phyloP scores from a whole-genome alignment of 1,140 invertebrate genomes.

The Pomacea maculata region DNA sequence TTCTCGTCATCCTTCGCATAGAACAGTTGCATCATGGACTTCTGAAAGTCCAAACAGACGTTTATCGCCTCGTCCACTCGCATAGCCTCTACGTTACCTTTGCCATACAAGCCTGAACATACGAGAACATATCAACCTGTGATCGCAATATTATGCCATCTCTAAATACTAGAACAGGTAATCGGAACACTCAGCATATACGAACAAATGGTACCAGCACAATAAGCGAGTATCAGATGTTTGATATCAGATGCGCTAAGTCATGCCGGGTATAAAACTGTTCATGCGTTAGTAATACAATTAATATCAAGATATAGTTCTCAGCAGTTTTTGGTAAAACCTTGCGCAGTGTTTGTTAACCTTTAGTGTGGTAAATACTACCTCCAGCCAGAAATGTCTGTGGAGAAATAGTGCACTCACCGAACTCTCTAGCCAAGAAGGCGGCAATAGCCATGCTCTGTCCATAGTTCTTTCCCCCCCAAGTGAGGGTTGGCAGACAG shows the following conservation, averaged over 20 bases:
- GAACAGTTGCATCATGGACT: background rate
- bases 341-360: too few relatives aligned
- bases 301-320: too few relatives aligned
- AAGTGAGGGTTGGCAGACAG: background rate
- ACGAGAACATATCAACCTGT: background rate
- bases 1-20: background rate
- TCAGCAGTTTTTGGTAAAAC: too few relatives aligned
- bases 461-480: background rate
- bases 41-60: background rate
- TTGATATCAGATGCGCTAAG: too few relatives aligned
- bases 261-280: too few relatives aligned
- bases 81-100: background rate
- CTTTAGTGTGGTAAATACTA: too few relatives aligned
- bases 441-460: slow-evolving; percentile 4
- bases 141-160: background rate
- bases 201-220: too few relatives aligned
- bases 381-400: too few relatives aligned
- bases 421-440: slow-evolving; percentile 12
- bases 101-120: slow-evolving; percentile 3
- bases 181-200: background rate
- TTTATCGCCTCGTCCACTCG: background rate
- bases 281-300: too few relatives aligned
- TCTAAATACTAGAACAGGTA: background rate
- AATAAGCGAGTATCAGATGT: too few relatives aligned
- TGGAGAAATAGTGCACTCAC: background rate